Base-by-base conservation (phyloP, 1,140 invertebrate genomes). In the Caenorhabditis briggsae region DNA sequence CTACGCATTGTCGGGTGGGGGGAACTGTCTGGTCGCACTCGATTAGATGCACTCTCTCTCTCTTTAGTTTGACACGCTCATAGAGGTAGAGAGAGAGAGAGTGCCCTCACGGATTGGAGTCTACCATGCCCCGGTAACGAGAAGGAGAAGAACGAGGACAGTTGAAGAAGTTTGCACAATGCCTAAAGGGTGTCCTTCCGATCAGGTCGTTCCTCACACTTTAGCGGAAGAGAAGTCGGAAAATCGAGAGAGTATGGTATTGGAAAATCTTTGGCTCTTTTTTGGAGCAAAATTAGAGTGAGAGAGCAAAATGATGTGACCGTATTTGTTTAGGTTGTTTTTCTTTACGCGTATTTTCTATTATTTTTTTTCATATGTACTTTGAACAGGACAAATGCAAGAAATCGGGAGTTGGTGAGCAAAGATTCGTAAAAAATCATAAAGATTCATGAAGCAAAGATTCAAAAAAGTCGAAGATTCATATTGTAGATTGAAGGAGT, bases 81-180 rank as follows among this genome's bases (percentile, higher is more conserved):
- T 78, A 78, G 43, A 33, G 33, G 33, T 33, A 33, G 33, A 33
- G 33, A 33, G 33, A 33, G 33, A 78, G 70, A 78, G 46, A 9
- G 64, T 70, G 64, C 64, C 64, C 23, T 70, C 64, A 70, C 64
- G n/a, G 64, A 48, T 14, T 46, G 14, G 43, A 70, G 64, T 70
- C 70, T 78, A 78, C 70, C 46, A 78, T 78, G 46, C 70, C 70
- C 70, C 46, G 70, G 70, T 78, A 78, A 50, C 53, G 46, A 50
- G 70, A 50, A 50, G 18, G 46, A 11, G 46, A 16, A 78, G 70
- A n/a, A 23, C 11, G n/a, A 50, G 70, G 33, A 50, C 70, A 78
- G 46, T 53, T 78, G 70, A 50, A 78, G 46, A 78, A 78, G 70
- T 78, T 78, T 78, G 70, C 70, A 78, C 70, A 78, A 78, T 78